Evolutionary conservation across 2,113 vertebrate genomes (phyloP).

Genomic region (Cnemophilus loriae): DNA sequence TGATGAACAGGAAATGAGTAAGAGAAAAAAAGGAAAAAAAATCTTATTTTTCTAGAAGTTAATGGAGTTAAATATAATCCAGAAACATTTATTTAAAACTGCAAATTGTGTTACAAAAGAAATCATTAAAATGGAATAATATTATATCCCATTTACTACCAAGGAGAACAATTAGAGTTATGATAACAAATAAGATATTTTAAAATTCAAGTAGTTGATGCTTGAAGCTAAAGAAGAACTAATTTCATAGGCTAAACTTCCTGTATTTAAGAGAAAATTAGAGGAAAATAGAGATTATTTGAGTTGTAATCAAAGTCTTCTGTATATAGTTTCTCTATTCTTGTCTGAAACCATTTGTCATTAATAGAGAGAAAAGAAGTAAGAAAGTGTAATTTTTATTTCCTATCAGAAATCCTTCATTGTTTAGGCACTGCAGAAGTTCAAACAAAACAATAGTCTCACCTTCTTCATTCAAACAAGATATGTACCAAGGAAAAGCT

Average conservation of each 20-base stretch:
- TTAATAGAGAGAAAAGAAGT: neutral
- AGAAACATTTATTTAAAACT: neutral
- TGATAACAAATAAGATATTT: too few relatives aligned
- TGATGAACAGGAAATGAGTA: neutral
- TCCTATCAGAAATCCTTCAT: neutral
- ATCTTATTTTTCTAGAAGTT: neutral
- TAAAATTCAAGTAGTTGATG: neutral
- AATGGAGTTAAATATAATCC: neutral
- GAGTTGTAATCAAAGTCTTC: neutral
- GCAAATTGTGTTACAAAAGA: neutral
- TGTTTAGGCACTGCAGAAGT: neutral
- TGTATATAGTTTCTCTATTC: neutral
- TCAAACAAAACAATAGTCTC: neutral
- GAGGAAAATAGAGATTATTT: neutral
- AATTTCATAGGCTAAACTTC: neutral
- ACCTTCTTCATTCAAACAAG: neutral
- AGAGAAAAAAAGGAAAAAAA: neutral
- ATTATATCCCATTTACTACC: too few relatives aligned
- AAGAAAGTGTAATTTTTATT: neutral
- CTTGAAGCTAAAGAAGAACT: neutral
- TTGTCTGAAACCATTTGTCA: neutral
- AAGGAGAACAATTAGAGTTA: too few relatives aligned
- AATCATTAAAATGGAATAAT: neutral
- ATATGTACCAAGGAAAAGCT: neutral
- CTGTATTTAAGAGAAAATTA: neutral